Evolutionary conservation across 2,888 invertebrate species (phyloP).

Genomic region (Epiblema foenella): DNA sequence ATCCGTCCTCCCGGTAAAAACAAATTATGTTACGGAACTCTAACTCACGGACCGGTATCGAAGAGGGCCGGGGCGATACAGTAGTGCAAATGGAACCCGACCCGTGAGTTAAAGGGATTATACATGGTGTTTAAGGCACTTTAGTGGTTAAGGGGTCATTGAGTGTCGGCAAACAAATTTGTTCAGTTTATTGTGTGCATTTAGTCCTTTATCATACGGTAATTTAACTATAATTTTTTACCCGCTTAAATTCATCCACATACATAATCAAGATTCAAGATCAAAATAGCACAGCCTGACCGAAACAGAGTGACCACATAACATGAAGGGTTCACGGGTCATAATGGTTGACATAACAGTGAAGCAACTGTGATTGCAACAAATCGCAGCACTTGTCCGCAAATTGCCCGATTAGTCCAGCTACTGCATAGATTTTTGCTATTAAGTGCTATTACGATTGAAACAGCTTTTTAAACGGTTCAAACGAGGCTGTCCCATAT

Average conservation of each 20-base stretch:
- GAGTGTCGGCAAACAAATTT: conserved; percentile 31
- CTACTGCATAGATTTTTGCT: conserved; percentile 35
- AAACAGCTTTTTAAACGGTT: conserved; percentile 34
- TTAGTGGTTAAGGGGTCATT: conserved; percentile 36
- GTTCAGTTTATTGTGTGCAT: conserved; percentile 13
- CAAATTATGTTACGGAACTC: conserved; percentile 31
- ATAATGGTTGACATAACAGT: conserved; percentile 34
- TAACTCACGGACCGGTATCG: conserved; percentile 52
- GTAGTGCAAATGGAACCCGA: conserved; percentile 77
- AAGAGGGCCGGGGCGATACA: conserved; percentile 63
- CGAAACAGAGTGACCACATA: conserved; percentile 1
- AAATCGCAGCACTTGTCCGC: conserved; percentile 32
- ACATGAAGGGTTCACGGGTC: conserved; percentile 23
- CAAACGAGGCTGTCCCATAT: conserved; percentile 23
- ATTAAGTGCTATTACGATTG: conserved; percentile 32
- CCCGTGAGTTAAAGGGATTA: conserved; percentile 67
- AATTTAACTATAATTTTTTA: neutral
- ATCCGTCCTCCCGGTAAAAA: no score
- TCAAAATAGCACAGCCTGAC: neutral
- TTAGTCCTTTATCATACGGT: neutral
- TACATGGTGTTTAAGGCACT: conserved; percentile 54
- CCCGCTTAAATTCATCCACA: neutral
- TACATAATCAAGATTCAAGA: neutral
- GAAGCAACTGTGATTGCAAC: conserved; percentile 34
- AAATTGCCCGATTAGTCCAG: conserved; percentile 35